phyloP scores from a whole-genome alignment of 2,797 vertebrate species.

The Oreonectes daqikongensis region DNA sequence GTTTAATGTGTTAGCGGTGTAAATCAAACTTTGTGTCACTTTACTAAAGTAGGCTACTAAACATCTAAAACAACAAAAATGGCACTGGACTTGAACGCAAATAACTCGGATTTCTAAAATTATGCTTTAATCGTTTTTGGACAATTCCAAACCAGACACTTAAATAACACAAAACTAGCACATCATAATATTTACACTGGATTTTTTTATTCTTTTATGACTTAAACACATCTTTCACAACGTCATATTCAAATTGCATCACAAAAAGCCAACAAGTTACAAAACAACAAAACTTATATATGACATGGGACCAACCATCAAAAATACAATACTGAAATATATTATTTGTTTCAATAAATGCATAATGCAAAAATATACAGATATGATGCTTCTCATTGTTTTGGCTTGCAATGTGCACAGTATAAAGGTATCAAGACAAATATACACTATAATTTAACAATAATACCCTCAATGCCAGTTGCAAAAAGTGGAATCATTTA shows the following conservation, averaged over 20 bases:
- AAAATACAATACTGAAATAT: slow-evolving; percentile 55
- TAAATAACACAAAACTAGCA: slow-evolving; percentile 16
- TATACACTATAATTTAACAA: slow-evolving; percentile 41
- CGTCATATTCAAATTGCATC: slow-evolving; percentile 48
- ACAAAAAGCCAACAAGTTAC: slow-evolving; percentile 55
- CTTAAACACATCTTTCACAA: slow-evolving; percentile 60
- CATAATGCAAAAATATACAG: slow-evolving; percentile 65
- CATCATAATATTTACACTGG: slow-evolving; percentile 57
- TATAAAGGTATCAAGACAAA: slow-evolving; percentile 57
- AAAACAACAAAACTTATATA: slow-evolving; percentile 11
- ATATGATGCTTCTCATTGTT: slow-evolving; percentile 53
- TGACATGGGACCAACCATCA: slow-evolving; percentile 47
- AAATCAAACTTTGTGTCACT: not conserved
- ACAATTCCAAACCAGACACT: too few species aligned
- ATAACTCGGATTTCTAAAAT: too few species aligned
- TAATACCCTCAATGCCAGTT: slow-evolving; percentile 48
- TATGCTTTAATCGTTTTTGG: too few species aligned
- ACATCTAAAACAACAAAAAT: not conserved
- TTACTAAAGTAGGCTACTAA: not conserved
- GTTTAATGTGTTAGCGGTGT: not conserved
- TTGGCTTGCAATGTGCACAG: slow-evolving; percentile 62
- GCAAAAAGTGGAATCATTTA: slow-evolving; percentile 29
- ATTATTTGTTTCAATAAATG: slow-evolving; percentile 55
- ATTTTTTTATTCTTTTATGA: slow-evolving; percentile 68
- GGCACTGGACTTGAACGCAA: not conserved